These are phyloP conservation scores for Prunella himalayana DNA, from an alignment of 2,113 vertebrate genomes.

Conservation along the genomic window DNA sequence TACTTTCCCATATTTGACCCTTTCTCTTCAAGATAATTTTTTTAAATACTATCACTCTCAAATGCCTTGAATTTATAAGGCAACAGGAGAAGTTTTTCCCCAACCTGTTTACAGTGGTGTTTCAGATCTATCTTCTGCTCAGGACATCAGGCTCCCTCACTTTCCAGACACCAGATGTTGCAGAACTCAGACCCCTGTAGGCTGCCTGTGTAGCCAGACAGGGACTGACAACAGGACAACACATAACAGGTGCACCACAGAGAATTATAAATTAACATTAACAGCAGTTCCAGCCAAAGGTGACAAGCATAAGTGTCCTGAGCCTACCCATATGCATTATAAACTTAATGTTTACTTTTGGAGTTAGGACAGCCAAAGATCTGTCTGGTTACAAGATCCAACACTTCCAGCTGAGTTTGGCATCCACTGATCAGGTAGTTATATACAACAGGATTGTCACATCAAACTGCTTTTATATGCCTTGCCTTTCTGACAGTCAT, in stretches of 20 bases:
- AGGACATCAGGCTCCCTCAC: neutral
- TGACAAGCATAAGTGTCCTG: neutral
- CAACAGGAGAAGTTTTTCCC: neutral
- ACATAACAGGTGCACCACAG: neutral
- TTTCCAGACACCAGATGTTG: constrained; percentile 7
- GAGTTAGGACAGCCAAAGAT: neutral
- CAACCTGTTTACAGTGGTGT: neutral
- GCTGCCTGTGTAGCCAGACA: neutral
- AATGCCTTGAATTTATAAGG: neutral
- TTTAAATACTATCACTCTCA: neutral
- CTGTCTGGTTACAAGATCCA: neutral
- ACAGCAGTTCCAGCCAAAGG: neutral
- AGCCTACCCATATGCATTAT: neutral
- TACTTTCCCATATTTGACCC: neutral
- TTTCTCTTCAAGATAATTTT: neutral
- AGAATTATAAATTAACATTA: neutral
- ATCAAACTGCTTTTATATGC: neutral
- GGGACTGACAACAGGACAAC: neutral
- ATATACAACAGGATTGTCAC: neutral
- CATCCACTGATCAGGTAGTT: neutral
- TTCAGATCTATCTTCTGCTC: neutral
- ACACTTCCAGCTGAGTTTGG: neutral
- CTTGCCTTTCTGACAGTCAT: neutral
- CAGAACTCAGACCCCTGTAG: neutral
- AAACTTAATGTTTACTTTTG: neutral